Base-by-base conservation (phyloP, 2,888 invertebrate species). In the Plutella xylostella region DNA sequence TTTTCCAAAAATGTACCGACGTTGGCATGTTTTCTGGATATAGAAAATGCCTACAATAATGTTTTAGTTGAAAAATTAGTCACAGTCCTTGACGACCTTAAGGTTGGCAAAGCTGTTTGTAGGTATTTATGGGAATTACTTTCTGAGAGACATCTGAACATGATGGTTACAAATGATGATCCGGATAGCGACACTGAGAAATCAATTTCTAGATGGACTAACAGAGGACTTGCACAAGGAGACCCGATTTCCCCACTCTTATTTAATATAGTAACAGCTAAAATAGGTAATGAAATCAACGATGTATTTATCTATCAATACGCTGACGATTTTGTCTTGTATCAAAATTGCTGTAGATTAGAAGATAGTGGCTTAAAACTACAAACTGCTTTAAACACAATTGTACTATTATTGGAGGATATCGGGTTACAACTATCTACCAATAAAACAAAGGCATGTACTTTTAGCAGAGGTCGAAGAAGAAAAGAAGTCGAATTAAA, bases 191-290 rank as follows among this genome's bases (percentile, higher is more conserved):
- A n/a, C n/a, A n/a, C n/a, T n/a, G n/a, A n/a, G n/a, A 58, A 20
- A 48, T 43, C 14, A 18, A 1, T 48, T 1, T 17, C 20, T 9
- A 48, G 55, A 42, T 19, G 19, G 31, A 53, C 57, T 7, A 30
- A 48, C 15, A 42, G 9, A 1, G 61, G 60, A 0, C 7, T 58
- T 14, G 57, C 57, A 0, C 61, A 61, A 37, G 60, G 59, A 1
- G 60, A 62, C 25, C 60, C 60, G 0, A 18, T 60, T 1, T 61
- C 61, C 0, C 61, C 63, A 1, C 12, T 61, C 0, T 34, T 63
- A 3, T 65, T 64, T 50, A 60, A 63, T 45, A 42, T 53, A 3
- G 55, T 28, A 7, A 49, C 49, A 1, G 31, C n/a, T 25, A 3
- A n/a, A n/a, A 20, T 45, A 9, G 31, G 25, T 15, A 21, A 48